Conservation (phyloP, 2,113 vertebrate genomes). For the Trematocara stigmaticum region DNA sequence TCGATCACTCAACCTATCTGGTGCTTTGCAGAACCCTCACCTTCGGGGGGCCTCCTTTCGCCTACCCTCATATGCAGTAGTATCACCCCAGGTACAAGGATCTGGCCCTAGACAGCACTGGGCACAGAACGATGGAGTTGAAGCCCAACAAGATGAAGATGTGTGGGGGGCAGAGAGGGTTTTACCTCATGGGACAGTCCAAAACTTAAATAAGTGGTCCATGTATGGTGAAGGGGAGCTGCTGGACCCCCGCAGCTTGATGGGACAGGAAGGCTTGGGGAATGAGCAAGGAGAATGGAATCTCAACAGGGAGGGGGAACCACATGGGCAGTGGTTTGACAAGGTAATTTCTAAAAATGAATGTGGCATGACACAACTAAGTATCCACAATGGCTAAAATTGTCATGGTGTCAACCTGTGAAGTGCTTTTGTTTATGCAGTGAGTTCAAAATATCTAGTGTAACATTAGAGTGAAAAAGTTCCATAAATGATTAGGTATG, state of each 20-base stretch:
- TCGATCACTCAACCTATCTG: conserved; percentile 49
- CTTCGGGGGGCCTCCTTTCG: conserved; percentile 37
- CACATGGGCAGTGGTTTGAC: conserved; percentile 78
- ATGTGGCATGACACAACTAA: neutral
- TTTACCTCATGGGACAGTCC: conserved; percentile 65
- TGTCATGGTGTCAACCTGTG: neutral
- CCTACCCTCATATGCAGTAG: conserved; percentile 82
- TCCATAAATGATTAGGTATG: neutral
- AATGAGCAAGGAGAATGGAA: conserved; percentile 61
- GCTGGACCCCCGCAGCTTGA: conserved; percentile 57
- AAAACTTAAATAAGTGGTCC: conserved; percentile 72
- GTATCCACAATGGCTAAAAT: neutral
- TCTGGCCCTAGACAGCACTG: conserved; percentile 74
- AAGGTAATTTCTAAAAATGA: conserved; percentile 78
- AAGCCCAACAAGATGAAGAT: conserved; percentile 65
- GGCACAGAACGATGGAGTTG: conserved; percentile 64
- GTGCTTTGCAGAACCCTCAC: conserved; percentile 56
- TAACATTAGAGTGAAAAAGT: neutral
- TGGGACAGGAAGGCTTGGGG: conserved; percentile 41
- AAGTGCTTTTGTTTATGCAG: neutral
- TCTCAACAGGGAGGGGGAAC: conserved; percentile 75
- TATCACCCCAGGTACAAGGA: conserved; percentile 84
- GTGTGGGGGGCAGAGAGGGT: conserved; percentile 74
- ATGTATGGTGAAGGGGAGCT: conserved; percentile 74
- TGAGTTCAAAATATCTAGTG: neutral